phyloP scores from a whole-genome alignment of 2,888 invertebrate species.

The Phanerotoma sp. region DNA sequence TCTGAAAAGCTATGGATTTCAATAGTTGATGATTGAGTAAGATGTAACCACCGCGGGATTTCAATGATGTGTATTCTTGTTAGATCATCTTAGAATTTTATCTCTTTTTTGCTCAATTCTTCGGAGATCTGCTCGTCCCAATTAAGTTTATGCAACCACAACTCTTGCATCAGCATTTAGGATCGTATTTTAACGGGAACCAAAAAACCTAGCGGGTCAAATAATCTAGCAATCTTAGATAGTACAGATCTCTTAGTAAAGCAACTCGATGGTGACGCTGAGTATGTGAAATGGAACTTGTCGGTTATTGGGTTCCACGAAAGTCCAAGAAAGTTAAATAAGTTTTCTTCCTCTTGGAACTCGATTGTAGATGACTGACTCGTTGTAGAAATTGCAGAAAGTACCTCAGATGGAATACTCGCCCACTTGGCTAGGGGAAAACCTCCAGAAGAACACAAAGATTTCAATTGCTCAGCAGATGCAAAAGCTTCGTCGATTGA shows the following conservation, averaged over 20 bases:
- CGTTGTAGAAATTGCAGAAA: too few relatives aligned
- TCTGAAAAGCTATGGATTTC: too few relatives aligned
- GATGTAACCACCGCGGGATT: too few relatives aligned
- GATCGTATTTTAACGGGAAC: not conserved
- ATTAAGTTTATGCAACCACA: not conserved
- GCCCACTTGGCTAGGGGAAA: constrained; percentile 18
- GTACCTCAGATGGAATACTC: not conserved
- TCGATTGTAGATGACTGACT: too few relatives aligned
- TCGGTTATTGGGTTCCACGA: not conserved
- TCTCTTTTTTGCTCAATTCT: too few relatives aligned
- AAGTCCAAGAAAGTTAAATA: not conserved
- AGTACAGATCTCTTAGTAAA: not conserved
- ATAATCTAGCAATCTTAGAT: not conserved
- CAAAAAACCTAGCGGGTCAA: constrained; percentile 8
- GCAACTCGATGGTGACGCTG: not conserved
- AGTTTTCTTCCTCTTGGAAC: not conserved
- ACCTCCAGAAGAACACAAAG: constrained; percentile 24
- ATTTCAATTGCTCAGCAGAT: not conserved
- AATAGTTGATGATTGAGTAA: too few relatives aligned
- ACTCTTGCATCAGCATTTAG: constrained; percentile 2
- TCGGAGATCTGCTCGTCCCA: not conserved
- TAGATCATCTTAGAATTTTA: too few relatives aligned
- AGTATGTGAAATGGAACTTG: not conserved
- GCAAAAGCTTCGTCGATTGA: not conserved
- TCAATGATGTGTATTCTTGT: too few relatives aligned